Evolutionary conservation across 1,140 invertebrate species (phyloP).

Genomic region (Ceratina japonica): DNA sequence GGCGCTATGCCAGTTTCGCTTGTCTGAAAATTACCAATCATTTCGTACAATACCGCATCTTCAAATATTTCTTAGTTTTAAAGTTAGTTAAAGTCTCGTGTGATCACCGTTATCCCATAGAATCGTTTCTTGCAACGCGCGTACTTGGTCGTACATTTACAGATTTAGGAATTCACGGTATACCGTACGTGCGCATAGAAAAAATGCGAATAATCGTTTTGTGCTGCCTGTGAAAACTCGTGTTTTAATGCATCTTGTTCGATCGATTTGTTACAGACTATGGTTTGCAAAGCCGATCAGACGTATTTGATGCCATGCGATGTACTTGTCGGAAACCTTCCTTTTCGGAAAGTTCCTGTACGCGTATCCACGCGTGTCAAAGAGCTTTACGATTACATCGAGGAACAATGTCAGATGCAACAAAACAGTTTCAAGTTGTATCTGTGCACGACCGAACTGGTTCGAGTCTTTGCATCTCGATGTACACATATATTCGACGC

Average conservation of each 20-base stretch:
- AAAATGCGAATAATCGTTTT: too few relatives aligned
- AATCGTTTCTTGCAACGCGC: too few relatives aligned
- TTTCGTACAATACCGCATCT: slow-evolving; percentile 40
- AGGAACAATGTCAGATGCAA: slow-evolving; percentile 48
- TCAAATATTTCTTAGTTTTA: slow-evolving; percentile 18
- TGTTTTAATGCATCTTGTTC: neutral
- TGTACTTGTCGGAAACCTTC: slow-evolving; percentile 22
- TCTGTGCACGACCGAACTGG: slow-evolving; percentile 26
- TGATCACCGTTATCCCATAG: too few relatives aligned
- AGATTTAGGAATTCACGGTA: too few relatives aligned
- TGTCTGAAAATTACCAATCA: slow-evolving; percentile 55
- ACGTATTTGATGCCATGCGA: slow-evolving; percentile 80
- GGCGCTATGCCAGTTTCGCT: slow-evolving; percentile 65
- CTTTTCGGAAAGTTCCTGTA: slow-evolving; percentile 18
- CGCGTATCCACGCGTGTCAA: slow-evolving; percentile 62
- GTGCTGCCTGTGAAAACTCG: neutral
- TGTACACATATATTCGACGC: too few relatives aligned
- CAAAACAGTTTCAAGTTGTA: slow-evolving; percentile 44
- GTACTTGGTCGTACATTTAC: too few relatives aligned
- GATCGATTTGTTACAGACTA: slow-evolving; percentile 65
- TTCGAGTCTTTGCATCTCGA: slow-evolving; percentile 2
- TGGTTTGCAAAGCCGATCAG: slow-evolving; percentile 73
- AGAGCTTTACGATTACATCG: slow-evolving; percentile 73
- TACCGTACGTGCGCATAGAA: too few relatives aligned
- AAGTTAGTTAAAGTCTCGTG: too few relatives aligned